Conservation (phyloP, 2,888 invertebrate genomes). For the Panopea generosa region DNA sequence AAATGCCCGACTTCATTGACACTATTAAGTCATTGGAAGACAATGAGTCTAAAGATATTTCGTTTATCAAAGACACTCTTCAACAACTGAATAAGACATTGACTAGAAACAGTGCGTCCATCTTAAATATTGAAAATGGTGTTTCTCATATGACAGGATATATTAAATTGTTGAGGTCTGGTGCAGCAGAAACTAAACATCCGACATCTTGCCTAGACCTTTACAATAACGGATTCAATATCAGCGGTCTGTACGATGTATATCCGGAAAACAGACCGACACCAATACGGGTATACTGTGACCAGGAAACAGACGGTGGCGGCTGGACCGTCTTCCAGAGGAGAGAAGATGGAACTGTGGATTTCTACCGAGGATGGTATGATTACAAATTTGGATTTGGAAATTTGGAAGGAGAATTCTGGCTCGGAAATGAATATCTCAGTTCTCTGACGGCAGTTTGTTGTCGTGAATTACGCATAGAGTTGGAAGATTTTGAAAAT, state of each 20-base stretch:
- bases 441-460: slow-evolving; percentile 11
- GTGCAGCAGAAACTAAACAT: not conserved
- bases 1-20: too few species aligned
- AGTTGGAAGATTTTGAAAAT: slow-evolving; percentile 31
- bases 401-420: slow-evolving; percentile 33
- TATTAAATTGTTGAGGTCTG: too few species aligned
- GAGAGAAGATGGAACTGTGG: slow-evolving; percentile 27
- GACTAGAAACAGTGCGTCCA: too few species aligned
- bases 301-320: slow-evolving; percentile 55
- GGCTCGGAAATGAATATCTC: slow-evolving; percentile 42
- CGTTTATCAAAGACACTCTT: too few species aligned
- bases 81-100: too few species aligned
- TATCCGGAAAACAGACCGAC: slow-evolving; percentile 6
- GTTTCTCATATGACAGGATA: too few species aligned
- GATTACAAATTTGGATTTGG: slow-evolving; percentile 48
- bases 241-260: slow-evolving; percentile 19
- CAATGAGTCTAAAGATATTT: too few species aligned
- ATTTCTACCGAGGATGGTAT: slow-evolving; percentile 39
- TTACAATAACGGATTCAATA: not conserved
- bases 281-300: slow-evolving; percentile 46
- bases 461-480: slow-evolving; percentile 32
- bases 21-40: too few species aligned
- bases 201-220: slow-evolving; percentile 11
- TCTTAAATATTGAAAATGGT: too few species aligned
- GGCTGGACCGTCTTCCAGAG: slow-evolving; percentile 61